A percentile compares a stretch with the other conserved stretches of the same genome.
These are phyloP conservation scores for Trichogramma pretiosum DNA, from an alignment of 1,140 invertebrate genomes.

Conservation along the genomic window DNA sequence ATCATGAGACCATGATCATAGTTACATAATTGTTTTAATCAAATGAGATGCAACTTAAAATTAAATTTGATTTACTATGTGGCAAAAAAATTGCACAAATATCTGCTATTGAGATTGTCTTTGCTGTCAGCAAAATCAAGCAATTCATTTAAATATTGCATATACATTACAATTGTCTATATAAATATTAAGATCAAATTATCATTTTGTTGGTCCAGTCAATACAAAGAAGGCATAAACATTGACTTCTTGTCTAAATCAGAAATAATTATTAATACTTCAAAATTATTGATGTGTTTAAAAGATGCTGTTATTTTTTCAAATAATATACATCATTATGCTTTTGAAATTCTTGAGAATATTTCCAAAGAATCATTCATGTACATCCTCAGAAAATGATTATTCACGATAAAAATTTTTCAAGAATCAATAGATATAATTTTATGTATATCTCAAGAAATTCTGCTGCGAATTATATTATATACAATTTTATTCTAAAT, in stretches of 20 bases:
- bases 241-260: too few relatives aligned
- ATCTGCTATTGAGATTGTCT: background rate
- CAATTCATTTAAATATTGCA: background rate
- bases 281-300: background rate
- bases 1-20: too few relatives aligned
- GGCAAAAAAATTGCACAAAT: slow-evolving; percentile 10
- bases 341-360: too few relatives aligned
- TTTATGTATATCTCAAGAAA: background rate
- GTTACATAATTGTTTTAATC: too few relatives aligned
- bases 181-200: background rate
- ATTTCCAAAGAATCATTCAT: too few relatives aligned
- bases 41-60: too few relatives aligned
- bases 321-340: too few relatives aligned
- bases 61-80: too few relatives aligned
- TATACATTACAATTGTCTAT: slow-evolving; percentile 6
- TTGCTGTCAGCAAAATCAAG: slow-evolving; percentile 1
- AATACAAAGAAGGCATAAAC: too few relatives aligned
- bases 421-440: too few relatives aligned
- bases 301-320: background rate
- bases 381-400: too few relatives aligned
- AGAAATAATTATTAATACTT: background rate
- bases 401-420: too few relatives aligned
- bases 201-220: background rate
- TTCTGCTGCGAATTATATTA: background rate
- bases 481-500: background rate